Evolutionary conservation across 2,797 vertebrate genomes (phyloP), one percentile per base, ranked within the genome.

Genomic region (Nyctalus aviator): DNA sequence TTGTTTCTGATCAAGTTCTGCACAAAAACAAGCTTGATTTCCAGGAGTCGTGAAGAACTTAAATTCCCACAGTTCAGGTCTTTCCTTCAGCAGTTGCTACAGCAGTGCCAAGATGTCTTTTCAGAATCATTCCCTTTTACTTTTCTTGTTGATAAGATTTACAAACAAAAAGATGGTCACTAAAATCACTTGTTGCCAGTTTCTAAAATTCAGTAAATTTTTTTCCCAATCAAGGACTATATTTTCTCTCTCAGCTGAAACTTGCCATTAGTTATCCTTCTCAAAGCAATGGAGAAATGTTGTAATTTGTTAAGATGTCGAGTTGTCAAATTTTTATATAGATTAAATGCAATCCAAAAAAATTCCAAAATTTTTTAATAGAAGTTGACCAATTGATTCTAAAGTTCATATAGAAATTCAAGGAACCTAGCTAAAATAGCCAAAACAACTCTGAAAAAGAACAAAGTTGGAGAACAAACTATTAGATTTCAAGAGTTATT

Each of bases 1-100:
- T 93, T 92, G 90, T 90, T 96, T 91, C 88, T 93, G 72, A 90
- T 91, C 90, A 93, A 77, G 53, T 84, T 90, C 62, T 86, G 82
- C 77, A 82, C 68, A 32, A 69, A 93, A 91, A 87, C 84, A 92
- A 90, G 18, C 62, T 64, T 91, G 50, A 75, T 93, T 87, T 94
- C 76, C n/a, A 84, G 57, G 44, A 48, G 77, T 93, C 21, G 6
- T 27, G 72, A 92, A 84, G 44, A 84, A 57, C 46, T 64, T 90
- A 68, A 90, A 84, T 90, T 69, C 62, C 48, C 62, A 92, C 23
- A 68, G 17, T 68, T 94, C 69, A 71, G 59, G 78, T 72, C 48
- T 87, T 37, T 77, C 8, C 44, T 93, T 81, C 84, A 79, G 59
- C 25, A 66, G 50, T 8, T 30, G 6, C 66, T 90, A 30, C 64